phyloP scores from a whole-genome alignment of 37 sponge, comb jelly and placozoan genomes.

The Diacarnus erythraeanus region DNA sequence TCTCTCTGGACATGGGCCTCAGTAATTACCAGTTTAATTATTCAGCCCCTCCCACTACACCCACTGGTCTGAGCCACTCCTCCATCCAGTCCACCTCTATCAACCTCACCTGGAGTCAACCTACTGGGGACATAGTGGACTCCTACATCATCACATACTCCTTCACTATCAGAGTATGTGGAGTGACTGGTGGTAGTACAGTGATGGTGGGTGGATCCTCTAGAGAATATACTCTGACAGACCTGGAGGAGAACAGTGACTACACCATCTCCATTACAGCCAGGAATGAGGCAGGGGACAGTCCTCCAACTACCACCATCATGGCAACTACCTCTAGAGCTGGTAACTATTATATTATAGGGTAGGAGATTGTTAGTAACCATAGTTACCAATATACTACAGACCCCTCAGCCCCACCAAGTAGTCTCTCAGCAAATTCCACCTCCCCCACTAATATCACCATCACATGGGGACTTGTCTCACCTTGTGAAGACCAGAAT shows the following conservation, averaged over 20 bases:
- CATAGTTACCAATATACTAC: not conserved
- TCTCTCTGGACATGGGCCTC: not conserved
- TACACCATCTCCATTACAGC: constrained; percentile 27
- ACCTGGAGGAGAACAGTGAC: constrained; percentile 34
- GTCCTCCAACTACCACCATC: not conserved
- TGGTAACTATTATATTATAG: not conserved
- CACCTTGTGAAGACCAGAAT: constrained; percentile 6
- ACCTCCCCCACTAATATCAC: constrained; percentile 14
- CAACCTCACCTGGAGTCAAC: constrained; percentile 19
- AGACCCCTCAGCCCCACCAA: constrained; percentile 25
- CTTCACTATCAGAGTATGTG: not conserved
- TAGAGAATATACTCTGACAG: constrained; percentile 18
- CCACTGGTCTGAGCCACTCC: constrained; percentile 13
- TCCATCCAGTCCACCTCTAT: constrained; percentile 41
- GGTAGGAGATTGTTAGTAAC: not conserved
- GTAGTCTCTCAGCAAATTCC: not conserved
- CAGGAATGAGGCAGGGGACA: constrained; percentile 26
- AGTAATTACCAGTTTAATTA: no score
- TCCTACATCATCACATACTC: constrained; percentile 30
- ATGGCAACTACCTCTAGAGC: not conserved
- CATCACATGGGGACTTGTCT: constrained; percentile 14
- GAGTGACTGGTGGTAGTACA: not conserved
- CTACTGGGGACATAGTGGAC: constrained; percentile 30
- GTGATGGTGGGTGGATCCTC: not conserved
- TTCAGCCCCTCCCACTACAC: not conserved